A percentile compares a stretch with the other conserved stretches of the same genome.
These are phyloP conservation scores for Julus scandinavius DNA, from an alignment of 2,888 invertebrate genomes.

Conservation along the genomic window DNA sequence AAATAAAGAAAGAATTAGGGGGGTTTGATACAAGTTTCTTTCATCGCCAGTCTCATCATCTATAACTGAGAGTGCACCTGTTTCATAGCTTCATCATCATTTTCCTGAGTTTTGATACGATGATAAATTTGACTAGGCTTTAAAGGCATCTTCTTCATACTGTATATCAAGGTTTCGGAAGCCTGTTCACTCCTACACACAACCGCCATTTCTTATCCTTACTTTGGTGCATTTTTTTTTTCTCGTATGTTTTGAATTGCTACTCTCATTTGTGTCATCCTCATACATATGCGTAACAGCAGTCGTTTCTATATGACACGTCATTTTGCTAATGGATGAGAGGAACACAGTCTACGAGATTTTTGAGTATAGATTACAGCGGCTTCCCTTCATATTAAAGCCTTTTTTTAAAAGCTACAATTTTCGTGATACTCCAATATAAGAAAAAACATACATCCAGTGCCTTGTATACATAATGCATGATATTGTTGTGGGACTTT, in stretches of 20 bases:
- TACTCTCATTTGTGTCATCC: constrained; percentile 17
- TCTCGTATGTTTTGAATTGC: background rate
- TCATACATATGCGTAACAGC: background rate
- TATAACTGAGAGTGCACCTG: constrained; percentile 33
- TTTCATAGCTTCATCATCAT: constrained; percentile 33
- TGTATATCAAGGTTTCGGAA: background rate
- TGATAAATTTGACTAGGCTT: constrained; percentile 33
- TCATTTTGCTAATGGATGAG: constrained; percentile 25
- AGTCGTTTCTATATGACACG: background rate
- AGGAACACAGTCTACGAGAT: constrained; percentile 13
- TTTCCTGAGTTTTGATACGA: constrained; percentile 33
- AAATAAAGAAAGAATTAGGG: background rate
- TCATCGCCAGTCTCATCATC: constrained; percentile 24
- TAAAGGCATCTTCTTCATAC: background rate
- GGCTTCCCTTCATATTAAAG: background rate
- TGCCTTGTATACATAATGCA: background rate
- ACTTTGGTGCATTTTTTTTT: background rate
- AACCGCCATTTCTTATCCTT: background rate
- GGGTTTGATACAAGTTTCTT: constrained; percentile 13
- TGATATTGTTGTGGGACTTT: background rate
- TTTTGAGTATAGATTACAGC: background rate
- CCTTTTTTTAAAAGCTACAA: background rate
- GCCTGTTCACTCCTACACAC: background rate
- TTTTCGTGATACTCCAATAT: background rate
- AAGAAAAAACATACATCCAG: background rate